A percentile compares a stretch with the other conserved stretches of the same genome.
Evolutionary conservation across 1,140 invertebrate genomes (phyloP).

Genomic region (Medauroidea extradentata): DNA sequence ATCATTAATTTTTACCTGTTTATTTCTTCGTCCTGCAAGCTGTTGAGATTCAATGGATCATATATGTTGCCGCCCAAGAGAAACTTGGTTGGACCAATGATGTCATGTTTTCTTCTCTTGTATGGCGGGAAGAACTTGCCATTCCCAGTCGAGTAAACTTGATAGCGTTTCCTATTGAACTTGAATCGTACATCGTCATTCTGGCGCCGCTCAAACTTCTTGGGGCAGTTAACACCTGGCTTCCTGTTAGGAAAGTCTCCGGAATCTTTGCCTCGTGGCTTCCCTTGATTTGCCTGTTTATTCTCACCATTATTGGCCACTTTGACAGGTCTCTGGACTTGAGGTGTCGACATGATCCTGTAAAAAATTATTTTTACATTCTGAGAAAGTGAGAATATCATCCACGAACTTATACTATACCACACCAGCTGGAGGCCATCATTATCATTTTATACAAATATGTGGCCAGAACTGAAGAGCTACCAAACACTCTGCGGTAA

Average conservation of each 20-base stretch:
- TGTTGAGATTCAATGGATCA: constrained; percentile 91
- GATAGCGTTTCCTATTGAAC: constrained; percentile 48
- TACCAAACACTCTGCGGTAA: no score
- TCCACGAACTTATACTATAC: neutral
- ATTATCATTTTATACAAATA: neutral
- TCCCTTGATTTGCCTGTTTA: neutral
- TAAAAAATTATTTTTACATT: neutral
- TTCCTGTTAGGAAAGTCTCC: neutral
- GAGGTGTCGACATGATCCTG: constrained; percentile 7
- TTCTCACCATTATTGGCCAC: neutral
- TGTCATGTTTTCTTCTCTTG: constrained; percentile 63
- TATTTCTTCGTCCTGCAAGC: constrained; percentile 83
- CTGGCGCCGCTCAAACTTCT: constrained; percentile 18
- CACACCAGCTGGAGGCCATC: neutral
- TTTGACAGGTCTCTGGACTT: constrained; percentile 11
- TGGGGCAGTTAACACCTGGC: neutral
- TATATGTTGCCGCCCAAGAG: constrained; percentile 90
- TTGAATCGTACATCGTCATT: constrained; percentile 45
- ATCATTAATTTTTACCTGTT: constrained; percentile 58
- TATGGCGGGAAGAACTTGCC: constrained; percentile 48
- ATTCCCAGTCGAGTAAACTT: constrained; percentile 46
- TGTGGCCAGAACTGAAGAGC: no score
- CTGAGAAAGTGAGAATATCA: neutral
- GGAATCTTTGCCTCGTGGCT: neutral
- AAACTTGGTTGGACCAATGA: constrained; percentile 86